A percentile compares a stretch with the other conserved stretches of the same genome.
phyloP scores from a whole-genome alignment of 2,888 invertebrate species.

The Papilio demoleus region DNA sequence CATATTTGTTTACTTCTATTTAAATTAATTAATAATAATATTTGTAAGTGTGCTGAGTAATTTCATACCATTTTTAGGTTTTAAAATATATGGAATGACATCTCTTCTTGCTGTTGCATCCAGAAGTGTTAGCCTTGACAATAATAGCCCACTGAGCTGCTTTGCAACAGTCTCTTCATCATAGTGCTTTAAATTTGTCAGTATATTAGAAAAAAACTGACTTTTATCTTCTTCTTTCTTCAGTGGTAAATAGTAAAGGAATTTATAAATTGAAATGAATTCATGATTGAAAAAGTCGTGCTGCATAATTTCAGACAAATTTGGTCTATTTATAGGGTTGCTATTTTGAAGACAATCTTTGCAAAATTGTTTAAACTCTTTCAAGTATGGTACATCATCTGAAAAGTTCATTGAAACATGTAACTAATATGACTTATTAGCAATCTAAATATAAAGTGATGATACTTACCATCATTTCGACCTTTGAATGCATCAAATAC shows the following conservation, averaged over 20 bases:
- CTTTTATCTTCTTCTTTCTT: conserved; percentile 90
- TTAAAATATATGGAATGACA: conserved; percentile 88
- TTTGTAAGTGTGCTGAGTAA: conserved; percentile 1
- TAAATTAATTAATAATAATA: too few relatives aligned
- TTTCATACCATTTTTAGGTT: conserved; percentile 86
- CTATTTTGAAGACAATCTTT: conserved; percentile 86
- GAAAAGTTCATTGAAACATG: conserved; percentile 49
- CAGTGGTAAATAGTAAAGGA: conserved; percentile 91
- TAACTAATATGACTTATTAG: background rate
- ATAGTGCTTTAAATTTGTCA: conserved; percentile 87
- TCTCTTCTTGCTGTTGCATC: conserved; percentile 90
- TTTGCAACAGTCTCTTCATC: conserved; percentile 92
- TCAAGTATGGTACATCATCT: conserved; percentile 88
- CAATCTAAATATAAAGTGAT: background rate
- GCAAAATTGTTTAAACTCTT: conserved; percentile 88
- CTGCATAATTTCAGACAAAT: conserved; percentile 85
- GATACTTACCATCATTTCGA: conserved; percentile 80
- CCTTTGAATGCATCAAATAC: conserved; percentile 88
- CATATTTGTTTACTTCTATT: too few relatives aligned
- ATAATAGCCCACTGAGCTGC: conserved; percentile 89
- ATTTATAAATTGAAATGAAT: conserved; percentile 92
- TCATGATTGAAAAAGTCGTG: conserved; percentile 94
- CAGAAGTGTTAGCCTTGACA: conserved; percentile 93
- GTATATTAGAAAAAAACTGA: conserved; percentile 89
- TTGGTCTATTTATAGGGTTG: conserved; percentile 86